Evolutionary conservation across 2,888 invertebrate genomes (phyloP), one percentile per base, ranked within the genome.

Genomic region (Oxycera nigricornis): DNA sequence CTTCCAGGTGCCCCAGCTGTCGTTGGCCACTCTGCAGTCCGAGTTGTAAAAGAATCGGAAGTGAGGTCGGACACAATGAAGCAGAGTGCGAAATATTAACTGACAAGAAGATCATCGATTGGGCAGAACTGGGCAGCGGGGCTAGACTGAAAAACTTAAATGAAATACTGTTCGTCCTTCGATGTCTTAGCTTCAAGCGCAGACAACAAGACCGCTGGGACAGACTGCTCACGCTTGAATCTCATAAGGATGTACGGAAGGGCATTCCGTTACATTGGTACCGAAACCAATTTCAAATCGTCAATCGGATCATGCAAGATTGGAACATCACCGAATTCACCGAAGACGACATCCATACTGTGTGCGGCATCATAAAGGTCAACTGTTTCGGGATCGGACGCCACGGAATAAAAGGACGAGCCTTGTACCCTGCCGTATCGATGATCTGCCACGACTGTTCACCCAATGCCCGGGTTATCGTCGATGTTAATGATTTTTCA

Each of bases 291-390:
- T 84, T 82, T 72, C 87, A 88, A 67, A 90, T 93, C 2, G 91
- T 93, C 17, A 86, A 89, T 78, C 86, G 89, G 76, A 85, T 93
- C 50, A 85, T 86, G 61, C 84, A 86, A 7, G 82, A 84, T 3
- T 93, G 92, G 92, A 86, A 87, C 1, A 82, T 92, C 77, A 82
- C 78, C 1, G 82, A 87, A 28, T 91, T 87, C 77, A 86, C 87
- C 9, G 80, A 80, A 1, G 89, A 90, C 6, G 91, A 92, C 81
- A 87, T 93, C 75, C 93, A 94, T 80, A 91, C 89, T 0, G 87
- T 93, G 28, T 93, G 93, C 81, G 93, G 93, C 9, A 89, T 92
- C 77, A 84, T 93, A 52, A 93, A 93, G 86, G 92, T 92, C 76
- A 84, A 86, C 79, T 83, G 83, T 77, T 86, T 86, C 74, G 86